These are phyloP conservation scores for Poecilia picta DNA, from an alignment of 2,797 vertebrate species.

Conservation along the genomic window DNA sequence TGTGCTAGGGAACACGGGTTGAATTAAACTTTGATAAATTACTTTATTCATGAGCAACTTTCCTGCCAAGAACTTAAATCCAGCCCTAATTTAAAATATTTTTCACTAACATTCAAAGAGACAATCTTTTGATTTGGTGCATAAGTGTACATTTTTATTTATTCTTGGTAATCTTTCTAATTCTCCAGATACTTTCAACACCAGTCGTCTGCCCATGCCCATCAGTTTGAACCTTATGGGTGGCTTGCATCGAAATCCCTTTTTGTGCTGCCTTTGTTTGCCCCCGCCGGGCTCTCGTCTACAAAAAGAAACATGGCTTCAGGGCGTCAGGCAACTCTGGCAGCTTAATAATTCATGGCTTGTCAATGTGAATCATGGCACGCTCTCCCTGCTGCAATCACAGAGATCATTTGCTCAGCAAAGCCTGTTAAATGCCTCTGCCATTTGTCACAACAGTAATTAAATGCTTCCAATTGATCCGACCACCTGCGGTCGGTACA, in stretches of 20 bases:
- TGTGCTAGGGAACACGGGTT: not conserved
- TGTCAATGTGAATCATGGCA: constrained; percentile 66
- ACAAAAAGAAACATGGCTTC: constrained; percentile 54
- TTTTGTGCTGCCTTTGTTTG: constrained; percentile 46
- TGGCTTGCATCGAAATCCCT: constrained; percentile 49
- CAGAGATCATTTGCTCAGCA: constrained; percentile 59
- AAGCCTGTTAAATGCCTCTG: constrained; percentile 55
- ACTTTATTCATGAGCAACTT: not conserved
- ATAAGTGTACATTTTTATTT: not conserved
- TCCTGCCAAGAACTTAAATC: not conserved
- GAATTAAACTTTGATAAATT: constrained; percentile 4
- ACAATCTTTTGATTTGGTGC: not conserved
- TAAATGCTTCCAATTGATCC: constrained; percentile 63
- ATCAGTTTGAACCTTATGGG: constrained; percentile 35
- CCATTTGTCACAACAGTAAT: constrained; percentile 71
- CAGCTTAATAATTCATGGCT: constrained; percentile 71
- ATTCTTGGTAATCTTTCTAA: not conserved
- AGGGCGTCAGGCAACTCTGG: constrained; percentile 48
- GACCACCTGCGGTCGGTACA: constrained; percentile 55
- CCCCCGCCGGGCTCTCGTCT: constrained; percentile 50
- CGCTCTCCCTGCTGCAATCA: constrained; percentile 47
- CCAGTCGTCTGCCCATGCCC: constrained; percentile 13
- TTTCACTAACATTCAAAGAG: not conserved
- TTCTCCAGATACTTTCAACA: constrained; percentile 14
- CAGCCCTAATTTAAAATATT: not conserved